phyloP scores from a whole-genome alignment of 2,888 invertebrate genomes.

The Oscheius myriophilus region DNA sequence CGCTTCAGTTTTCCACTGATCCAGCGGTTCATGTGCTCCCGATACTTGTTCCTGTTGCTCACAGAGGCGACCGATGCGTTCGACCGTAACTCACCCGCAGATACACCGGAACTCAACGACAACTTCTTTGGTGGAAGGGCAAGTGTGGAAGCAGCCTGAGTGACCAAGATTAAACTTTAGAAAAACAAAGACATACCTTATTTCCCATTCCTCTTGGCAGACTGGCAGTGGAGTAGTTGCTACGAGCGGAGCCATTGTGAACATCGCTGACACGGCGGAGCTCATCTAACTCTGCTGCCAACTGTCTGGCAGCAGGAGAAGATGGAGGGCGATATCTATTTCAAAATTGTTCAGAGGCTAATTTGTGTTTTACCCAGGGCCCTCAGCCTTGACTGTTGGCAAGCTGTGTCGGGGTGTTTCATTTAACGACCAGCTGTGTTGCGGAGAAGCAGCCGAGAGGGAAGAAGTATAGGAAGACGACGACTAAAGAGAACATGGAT shows the following conservation, averaged over 20 bases:
- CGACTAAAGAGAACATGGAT: slow-evolving; percentile 45
- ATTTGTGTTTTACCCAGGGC: slow-evolving; percentile 4
- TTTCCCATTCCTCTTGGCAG: slow-evolving; percentile 62
- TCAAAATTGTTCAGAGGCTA: slow-evolving; percentile 1
- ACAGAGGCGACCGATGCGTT: slow-evolving; percentile 37
- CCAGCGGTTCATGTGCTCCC: slow-evolving; percentile 60
- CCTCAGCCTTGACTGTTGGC: slow-evolving; percentile 14
- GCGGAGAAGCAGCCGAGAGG: slow-evolving; percentile 60
- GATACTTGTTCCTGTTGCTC: slow-evolving; percentile 46
- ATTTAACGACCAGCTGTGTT: slow-evolving; percentile 50
- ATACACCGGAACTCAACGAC: slow-evolving; percentile 49
- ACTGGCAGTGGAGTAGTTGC: slow-evolving; percentile 56
- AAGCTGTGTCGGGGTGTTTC: slow-evolving; percentile 42
- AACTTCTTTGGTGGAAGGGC: slow-evolving; percentile 60
- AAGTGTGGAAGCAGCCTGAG: slow-evolving; percentile 61
- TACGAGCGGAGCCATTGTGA: slow-evolving; percentile 28
- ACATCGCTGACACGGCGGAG: slow-evolving; percentile 56
- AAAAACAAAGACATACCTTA: slow-evolving; percentile 7
- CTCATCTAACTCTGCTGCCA: slow-evolving; percentile 70
- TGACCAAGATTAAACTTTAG: slow-evolving; percentile 1
- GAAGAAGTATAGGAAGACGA: slow-evolving; percentile 70
- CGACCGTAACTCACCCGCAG: slow-evolving; percentile 53
- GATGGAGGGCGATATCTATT: slow-evolving; percentile 60
- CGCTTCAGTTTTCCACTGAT: slow-evolving; percentile 52
- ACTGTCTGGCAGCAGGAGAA: slow-evolving; percentile 67